Evolutionary conservation across 1,140 invertebrate species (phyloP).

Genomic region (Leptoteleia sp.): DNA sequence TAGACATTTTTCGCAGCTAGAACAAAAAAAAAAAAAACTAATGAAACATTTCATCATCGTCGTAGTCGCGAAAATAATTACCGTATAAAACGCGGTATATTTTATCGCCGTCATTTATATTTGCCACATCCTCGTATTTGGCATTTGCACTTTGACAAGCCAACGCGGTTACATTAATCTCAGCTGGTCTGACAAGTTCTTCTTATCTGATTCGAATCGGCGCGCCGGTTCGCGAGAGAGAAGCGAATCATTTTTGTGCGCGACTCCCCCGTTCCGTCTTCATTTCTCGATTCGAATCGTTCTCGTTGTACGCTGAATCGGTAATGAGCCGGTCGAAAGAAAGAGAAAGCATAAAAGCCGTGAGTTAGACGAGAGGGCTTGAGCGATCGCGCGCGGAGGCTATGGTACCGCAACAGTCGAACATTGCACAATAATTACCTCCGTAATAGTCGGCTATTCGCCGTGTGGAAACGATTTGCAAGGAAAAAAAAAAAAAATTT

Average conservation of each 20-base stretch:
- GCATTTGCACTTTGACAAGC: neutral
- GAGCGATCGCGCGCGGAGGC: conserved; percentile 20
- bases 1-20: too few relatives aligned
- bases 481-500: conserved; percentile 6
- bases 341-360: conserved; percentile 62
- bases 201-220: conserved; percentile 8
- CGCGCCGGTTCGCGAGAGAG: conserved; percentile 5
- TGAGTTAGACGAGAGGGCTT: conserved; percentile 43
- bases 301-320: conserved; percentile 23
- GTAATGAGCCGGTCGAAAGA: conserved; percentile 52
- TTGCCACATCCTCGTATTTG: too few relatives aligned
- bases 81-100: too few relatives aligned
- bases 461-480: neutral
- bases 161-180: conserved; percentile 13
- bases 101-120: neutral
- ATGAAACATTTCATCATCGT: too few relatives aligned
- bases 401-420: conserved; percentile 34
- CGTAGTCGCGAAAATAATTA: too few relatives aligned
- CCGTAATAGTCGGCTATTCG: conserved; percentile 12
- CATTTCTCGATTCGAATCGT: conserved; percentile 23
- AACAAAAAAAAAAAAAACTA: too few relatives aligned
- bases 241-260: conserved; percentile 6
- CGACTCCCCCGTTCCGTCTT: conserved; percentile 34
- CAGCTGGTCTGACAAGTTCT: neutral
- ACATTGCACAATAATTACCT: conserved; percentile 62